Evolutionary conservation across 2,113 vertebrate species (phyloP), one percentile per base, ranked within the genome.

Genomic region (Etheostoma spectabile): DNA sequence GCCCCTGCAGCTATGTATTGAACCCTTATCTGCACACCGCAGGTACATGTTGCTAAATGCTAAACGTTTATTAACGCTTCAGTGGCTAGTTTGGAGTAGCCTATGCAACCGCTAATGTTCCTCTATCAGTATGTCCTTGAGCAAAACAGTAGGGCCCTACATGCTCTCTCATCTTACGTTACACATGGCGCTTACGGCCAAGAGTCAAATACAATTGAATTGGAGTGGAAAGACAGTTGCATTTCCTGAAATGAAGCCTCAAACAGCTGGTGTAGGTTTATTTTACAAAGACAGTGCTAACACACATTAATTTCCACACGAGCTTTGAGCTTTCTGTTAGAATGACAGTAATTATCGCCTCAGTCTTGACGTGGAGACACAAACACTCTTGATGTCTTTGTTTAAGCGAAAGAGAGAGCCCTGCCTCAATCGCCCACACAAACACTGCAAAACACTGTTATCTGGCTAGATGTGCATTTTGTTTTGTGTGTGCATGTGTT

Each of bases 321-420:
- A 74, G 84, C 81, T 78, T 65, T 86, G 85, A 91, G 85, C 80
- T 89, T 85, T 89, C 76, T 88, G 83, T 82, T 84, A 93, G 90
- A 92, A 84, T 93, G 91, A 88, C 88, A 89, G 89, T 87, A 89
- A 94, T 94, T 90, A 93, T 93, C 66, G 21, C 75, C 70, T 86
- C 89, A 88, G 72, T 83, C 73, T 86, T 84, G 77, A 92, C 66
- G 68, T 42, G 73, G 65, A 88, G 83, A 83, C 83, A 69, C 21
- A 49, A 74, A 82, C 88, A 77, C 73, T 86, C 74, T 81, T 88
- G 89, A 93, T 85, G 89, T 91, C 85, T 90, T 89, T 88, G 85
- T 91, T 77, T 70, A 69, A 88, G 84, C 65, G 49, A n/a, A 78
- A 85, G 73, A 27, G 52, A 75, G 51, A 88, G 72, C 27, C 65